These are phyloP conservation scores for Cacoxenus indagator DNA, from an alignment of 2,888 invertebrate species.

Conservation along the genomic window DNA sequence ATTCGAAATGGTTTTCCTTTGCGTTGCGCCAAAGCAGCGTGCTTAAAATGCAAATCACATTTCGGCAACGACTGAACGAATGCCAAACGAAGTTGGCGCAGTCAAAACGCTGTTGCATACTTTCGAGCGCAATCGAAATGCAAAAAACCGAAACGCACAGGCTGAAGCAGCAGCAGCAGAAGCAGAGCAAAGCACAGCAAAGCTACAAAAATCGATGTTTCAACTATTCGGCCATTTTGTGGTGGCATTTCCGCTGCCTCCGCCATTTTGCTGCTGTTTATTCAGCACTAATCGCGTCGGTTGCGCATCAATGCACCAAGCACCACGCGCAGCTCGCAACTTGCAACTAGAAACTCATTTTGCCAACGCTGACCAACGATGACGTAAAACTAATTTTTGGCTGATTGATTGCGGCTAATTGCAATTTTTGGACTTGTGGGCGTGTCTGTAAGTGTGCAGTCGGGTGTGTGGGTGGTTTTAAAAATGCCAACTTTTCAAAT, in stretches of 20 bases:
- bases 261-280: neutral
- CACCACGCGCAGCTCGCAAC: neutral
- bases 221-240: neutral
- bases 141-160: slow-evolving; percentile 49
- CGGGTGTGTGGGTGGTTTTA: neutral
- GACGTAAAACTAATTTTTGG: neutral
- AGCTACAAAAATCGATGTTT: slow-evolving; percentile 53
- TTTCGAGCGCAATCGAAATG: slow-evolving; percentile 62
- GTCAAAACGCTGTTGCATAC: slow-evolving; percentile 50
- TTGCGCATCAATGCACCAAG: neutral
- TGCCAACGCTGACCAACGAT: neutral
- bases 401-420: slow-evolving; percentile 3
- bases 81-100: neutral
- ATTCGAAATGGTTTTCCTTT: slow-evolving; percentile 49
- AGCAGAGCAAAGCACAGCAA: neutral
- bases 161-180: slow-evolving; percentile 28
- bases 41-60: slow-evolving; percentile 59
- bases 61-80: slow-evolving; percentile 21
- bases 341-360: neutral
- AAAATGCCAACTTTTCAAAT: neutral
- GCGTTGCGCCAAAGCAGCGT: slow-evolving; percentile 38
- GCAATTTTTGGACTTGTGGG: neutral
- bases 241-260: neutral
- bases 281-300: neutral
- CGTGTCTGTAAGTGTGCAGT: neutral